phyloP scores from a whole-genome alignment of 2,113 vertebrate species.

The Heloderma charlesbogerti region DNA sequence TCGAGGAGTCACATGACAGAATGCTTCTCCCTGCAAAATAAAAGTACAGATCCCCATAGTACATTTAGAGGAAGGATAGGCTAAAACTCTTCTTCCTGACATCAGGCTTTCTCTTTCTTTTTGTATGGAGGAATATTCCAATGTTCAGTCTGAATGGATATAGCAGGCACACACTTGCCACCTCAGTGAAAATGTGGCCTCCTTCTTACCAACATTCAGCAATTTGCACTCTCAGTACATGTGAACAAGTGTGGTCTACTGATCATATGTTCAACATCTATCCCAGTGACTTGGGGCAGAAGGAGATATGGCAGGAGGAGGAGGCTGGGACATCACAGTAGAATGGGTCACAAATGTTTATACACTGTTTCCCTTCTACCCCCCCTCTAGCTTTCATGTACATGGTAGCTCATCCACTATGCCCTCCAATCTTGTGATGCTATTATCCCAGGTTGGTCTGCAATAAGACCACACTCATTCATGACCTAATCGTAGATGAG shows the following conservation, averaged over 20 bases:
- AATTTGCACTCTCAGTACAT: not conserved
- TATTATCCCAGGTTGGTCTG: too few species aligned
- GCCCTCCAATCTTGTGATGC: too few species aligned
- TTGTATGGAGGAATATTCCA: constrained; percentile 34
- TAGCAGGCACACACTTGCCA: not conserved
- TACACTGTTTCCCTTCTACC: too few species aligned
- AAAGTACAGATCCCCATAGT: not conserved
- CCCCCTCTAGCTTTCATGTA: too few species aligned
- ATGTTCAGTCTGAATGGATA: constrained; percentile 49
- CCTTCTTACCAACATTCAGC: not conserved
- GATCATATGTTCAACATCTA: too few species aligned
- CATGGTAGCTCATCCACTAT: too few species aligned
- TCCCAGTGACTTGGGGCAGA: too few species aligned
- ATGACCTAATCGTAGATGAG: too few species aligned
- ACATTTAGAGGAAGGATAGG: not conserved
- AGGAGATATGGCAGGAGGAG: too few species aligned
- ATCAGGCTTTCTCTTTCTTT: not conserved
- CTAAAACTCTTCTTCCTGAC: not conserved
- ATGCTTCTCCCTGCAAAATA: not conserved
- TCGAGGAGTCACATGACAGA: not conserved
- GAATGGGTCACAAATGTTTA: too few species aligned
- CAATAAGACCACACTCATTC: too few species aligned
- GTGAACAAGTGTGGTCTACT: not conserved
- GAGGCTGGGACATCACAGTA: too few species aligned
- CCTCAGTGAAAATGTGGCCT: not conserved